Base-by-base conservation (phyloP, 2,888 invertebrate species). In the Athalia circularis region DNA sequence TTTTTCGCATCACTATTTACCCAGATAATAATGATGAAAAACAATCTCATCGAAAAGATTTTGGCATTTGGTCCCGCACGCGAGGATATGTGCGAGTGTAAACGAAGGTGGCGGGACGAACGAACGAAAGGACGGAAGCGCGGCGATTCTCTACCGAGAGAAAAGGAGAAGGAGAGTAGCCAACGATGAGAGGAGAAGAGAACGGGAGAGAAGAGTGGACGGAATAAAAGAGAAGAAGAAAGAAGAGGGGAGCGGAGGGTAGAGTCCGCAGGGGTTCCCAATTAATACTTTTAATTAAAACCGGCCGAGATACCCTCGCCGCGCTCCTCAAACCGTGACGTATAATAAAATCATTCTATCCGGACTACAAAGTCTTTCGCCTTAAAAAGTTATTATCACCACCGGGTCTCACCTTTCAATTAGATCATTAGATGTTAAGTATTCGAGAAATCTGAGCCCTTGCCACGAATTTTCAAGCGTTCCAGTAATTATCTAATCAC, bases 231-330 rank as follows among this genome's bases (percentile, higher is more conserved):
- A 79, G 79, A 81, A 80, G 78, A 79, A 80, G 76, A 78, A 79
- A 64, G 68, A 52, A 67, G 47, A 65, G 77, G 72, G 79, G 81
- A 79, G 81, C 74, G 80, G 81, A 80, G 65, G 72, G 79, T 81
- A 80, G 81, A 81, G 81, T 65, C 64, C 79, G 81, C 77, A 83
- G 83, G 82, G 86, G 85, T 87, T 86, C 86, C 86, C 86, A 86
- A 80, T 81, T 80, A 70, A 57, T 65, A 29, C 45, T 43, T 45
- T 8, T 62, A 62, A 5, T 5, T 62, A 62, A 62, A 3, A 54
- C 8, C 3, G 54, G 54, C 8, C 54, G n/a, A 8, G n/a, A 54
- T 11, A 54, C 54, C 54, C 9, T n/a, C 8, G 9, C 54, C 9
- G 9, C 8, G 54, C n/a, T 54, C n/a, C n/a, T 52, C 52, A 7